Base-by-base conservation (phyloP, 1,140 invertebrate species). In the Orussus abietinus region DNA sequence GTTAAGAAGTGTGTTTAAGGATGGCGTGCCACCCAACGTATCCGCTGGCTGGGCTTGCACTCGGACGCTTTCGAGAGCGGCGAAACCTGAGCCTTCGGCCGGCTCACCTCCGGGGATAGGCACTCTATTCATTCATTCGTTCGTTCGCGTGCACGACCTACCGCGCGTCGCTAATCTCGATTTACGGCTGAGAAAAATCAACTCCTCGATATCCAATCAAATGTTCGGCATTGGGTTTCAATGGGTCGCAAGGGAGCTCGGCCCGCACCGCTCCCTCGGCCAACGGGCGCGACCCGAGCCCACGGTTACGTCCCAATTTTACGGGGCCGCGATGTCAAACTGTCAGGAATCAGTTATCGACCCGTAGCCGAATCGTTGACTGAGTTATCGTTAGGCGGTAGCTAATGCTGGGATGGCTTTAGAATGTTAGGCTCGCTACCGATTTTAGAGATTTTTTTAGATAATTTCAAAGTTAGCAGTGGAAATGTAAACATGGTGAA, bases 141-240 rank as follows among this genome's bases (percentile, higher is more conserved):
- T 29, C 46, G 37, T 5, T 49, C 47, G 49, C 49, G 47, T 48
- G 49, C 41, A 41, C 51, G 56, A 64, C 62, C 59, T 60, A 62
- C 59, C 59, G 57, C 62, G 53, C 55, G 55, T 47, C 52, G 50
- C 55, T 64, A 61, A 64, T 62, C 59, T 58, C 51, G 42, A 60
- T 57, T 60, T 58, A 56, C 42, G 41, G 21, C 38, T 22, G 33
- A 53, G 55, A 60, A 63, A 59, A 56, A 51, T 57, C 48, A 53
- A 55, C 59, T 57, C 38, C 33, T 49, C 49, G 52, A 55, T 55
- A 45, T 30, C 32, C 17, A 28, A 43, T 29, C 37, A 20, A 31
- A 42, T 40, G 31, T 44, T 28, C 47, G 9, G 31, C 9, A 28
- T 39, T 39, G 38, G 38, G 38, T 39, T 30, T 39, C 38, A 30